Evolutionary conservation across 2,797 vertebrate species (phyloP), one percentile per base, ranked within the genome.

Genomic region (Amazona ochrocephala): DNA sequence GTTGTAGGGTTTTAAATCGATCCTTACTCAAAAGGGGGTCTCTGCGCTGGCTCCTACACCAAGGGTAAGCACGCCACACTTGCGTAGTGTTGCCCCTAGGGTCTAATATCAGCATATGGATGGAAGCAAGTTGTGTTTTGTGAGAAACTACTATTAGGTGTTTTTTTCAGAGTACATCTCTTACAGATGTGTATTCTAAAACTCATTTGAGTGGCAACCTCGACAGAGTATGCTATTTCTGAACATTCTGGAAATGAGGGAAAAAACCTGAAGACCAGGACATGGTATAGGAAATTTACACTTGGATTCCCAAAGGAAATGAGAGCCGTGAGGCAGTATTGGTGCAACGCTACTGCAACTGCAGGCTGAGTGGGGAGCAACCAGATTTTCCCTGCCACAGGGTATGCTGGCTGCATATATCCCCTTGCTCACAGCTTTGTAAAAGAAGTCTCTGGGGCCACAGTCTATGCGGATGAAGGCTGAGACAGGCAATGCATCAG

Each of bases 401-500:
- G 56, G 17, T 23, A 13, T 6, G 18, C 4, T 0, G 7, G 14
- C 50, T 60, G 34, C 5, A 0, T 4, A 2, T 37, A 48, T 29
- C 13, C n/a, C 39, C 27, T 30, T 3, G 18, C 76, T 65, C 17
- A 2, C 2, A 2, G 32, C 67, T 42, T 34, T 4, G 0, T 15
- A 14, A 14, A 21, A 42, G 29, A 48, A 65, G 12, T 5, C 61
- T 32, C 73, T n/a, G 71, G 19, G 47, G 62, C 41, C 42, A 10
- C 10, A 7, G 45, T 1, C 20, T 45, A 39, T 1, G 4, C 1
- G 0, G 8, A 11, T 0, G 1, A 22, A 23, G 79, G 73, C n/a
- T 42, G 48, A 60, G 37, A 45, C 0, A 42, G 62, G 62, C 80
- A 22, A 15, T 53, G 51, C 51, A 77, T 77, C 81, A 85, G 41